phyloP scores from a whole-genome alignment of 2,888 invertebrate genomes.

The Pristionchus maxplancki region DNA sequence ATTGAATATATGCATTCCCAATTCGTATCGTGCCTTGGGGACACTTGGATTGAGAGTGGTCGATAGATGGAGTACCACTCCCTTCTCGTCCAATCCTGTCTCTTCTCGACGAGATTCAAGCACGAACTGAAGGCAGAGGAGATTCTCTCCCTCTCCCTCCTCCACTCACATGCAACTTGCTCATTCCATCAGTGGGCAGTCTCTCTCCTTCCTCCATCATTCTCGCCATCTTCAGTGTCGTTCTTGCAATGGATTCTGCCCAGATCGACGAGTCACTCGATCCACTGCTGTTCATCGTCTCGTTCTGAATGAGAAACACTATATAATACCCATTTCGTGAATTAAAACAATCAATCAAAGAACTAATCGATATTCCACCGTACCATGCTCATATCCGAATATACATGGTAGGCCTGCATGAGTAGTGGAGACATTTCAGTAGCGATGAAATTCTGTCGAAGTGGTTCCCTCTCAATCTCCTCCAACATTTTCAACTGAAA shows the following conservation, averaged over 20 bases:
- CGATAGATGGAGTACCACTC: slow-evolving; percentile 21
- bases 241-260: neutral
- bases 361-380: neutral
- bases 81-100: slow-evolving; percentile 46
- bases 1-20: slow-evolving; percentile 40
- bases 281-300: neutral
- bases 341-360: neutral
- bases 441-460: neutral
- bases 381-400: slow-evolving; percentile 31
- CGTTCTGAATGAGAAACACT: neutral
- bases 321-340: too few species aligned
- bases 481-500: neutral
- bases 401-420: neutral
- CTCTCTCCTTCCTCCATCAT: slow-evolving; percentile 31
- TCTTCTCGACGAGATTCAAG: slow-evolving; percentile 31
- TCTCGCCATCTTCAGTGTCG: neutral
- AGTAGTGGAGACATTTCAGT: neutral
- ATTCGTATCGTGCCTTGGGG: slow-evolving; percentile 22
- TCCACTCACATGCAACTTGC: slow-evolving; percentile 18
- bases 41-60: neutral
- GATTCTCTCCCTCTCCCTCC: neutral
- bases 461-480: neutral
- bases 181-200: neutral
- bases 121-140: neutral
- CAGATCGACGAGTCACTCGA: neutral